Base-by-base conservation (phyloP, 2,113 vertebrate species). In the Caracal caracal region DNA sequence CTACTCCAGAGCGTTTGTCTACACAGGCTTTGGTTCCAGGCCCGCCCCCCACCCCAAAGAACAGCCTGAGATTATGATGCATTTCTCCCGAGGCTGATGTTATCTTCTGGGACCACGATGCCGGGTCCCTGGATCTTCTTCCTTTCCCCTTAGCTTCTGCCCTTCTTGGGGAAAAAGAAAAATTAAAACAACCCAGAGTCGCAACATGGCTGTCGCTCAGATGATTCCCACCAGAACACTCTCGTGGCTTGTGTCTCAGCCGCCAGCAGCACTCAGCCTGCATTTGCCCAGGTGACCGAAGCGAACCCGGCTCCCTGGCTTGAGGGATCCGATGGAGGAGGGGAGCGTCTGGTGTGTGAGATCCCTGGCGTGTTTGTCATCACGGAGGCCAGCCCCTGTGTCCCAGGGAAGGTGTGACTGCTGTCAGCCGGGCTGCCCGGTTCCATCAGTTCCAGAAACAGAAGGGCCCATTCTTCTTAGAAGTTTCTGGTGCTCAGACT, bases 251-350 rank as follows among this genome's bases (percentile, higher is more conserved):
- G 0, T 47, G 63, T 65, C 70, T 53, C 61, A 15, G 26, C 33
- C 79, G 51, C 85, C 15, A 0, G 5, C 6, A 35, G 24, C 37
- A 5, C 2, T 16, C 6, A 2, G 40, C 9, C 2, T 51, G 30
- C 12, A 3, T 43, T 43, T 40, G 11, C 35, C 30, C 22, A 0
- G 0, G 59, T 15, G 68, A 33, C 13, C 3, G 9, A 33, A 2
- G 22, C 0, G 2, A 20, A 4, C 3, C 1, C 0, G 12, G 49
- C 20, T 75, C 37, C 84, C 35, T 24, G 0, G 30, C 66, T 17
- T 5, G 53, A 1, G 15, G 10, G 3, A 30, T 19, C 33, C 26
- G 10, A 6, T 0, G 7, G 65, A 28, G 28, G 15, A 30, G 6
- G 66, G 83, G 22, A 2, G 10, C 4, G 1, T 28, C 53, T 3